Conservation (phyloP, 2,113 vertebrate species). For the Stictonetta naevosa region DNA sequence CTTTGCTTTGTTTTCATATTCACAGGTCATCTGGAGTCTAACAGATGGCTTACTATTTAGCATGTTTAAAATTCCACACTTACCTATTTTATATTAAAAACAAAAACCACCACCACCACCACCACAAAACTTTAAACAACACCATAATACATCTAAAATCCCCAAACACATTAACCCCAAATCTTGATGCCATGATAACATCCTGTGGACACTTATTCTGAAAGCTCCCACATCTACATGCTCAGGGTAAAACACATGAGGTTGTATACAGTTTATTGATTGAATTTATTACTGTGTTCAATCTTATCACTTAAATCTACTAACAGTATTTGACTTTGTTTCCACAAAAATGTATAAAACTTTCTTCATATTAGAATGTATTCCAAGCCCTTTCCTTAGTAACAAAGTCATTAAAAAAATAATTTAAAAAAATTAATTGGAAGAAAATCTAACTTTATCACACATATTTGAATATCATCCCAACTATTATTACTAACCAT, state of each 20-base stretch:
- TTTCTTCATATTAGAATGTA: neutral
- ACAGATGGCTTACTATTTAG: neutral
- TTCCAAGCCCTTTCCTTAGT: neutral
- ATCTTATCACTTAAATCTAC: neutral
- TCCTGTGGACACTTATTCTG: neutral
- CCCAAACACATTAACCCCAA: neutral
- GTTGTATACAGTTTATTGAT: neutral
- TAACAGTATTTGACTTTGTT: neutral
- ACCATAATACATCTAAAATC: neutral
- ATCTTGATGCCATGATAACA: neutral
- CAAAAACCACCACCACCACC: no score
- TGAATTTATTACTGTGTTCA: neutral
- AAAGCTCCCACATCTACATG: neutral
- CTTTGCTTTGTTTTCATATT: neutral
- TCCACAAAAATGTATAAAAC: neutral
- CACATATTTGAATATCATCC: neutral
- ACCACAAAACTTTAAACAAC: neutral
- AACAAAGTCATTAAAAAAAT: neutral
- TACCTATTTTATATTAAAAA: neutral
- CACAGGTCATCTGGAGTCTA: neutral
- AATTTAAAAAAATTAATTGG: neutral
- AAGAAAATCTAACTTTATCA: neutral
- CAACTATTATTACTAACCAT: neutral
- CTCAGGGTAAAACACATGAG: neutral
- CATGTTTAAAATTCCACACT: neutral